These are phyloP conservation scores for Orthosia incerta DNA, from an alignment of 2,888 invertebrate genomes.

Conservation along the genomic window DNA sequence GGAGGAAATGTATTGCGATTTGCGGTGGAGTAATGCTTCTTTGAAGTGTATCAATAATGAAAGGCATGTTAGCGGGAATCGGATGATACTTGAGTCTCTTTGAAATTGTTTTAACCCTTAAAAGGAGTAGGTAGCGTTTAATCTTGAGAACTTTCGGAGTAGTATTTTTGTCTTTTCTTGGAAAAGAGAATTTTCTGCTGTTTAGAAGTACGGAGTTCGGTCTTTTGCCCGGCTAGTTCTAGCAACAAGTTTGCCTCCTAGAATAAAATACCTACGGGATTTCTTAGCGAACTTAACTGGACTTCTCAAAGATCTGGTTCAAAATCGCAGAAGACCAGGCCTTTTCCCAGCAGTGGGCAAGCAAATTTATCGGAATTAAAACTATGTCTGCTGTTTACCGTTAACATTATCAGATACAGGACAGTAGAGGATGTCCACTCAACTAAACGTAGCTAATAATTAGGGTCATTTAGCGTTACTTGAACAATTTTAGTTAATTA, in stretches of 20 bases:
- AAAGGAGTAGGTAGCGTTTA: too few relatives aligned
- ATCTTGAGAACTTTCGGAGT: neutral
- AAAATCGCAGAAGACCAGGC: too few relatives aligned
- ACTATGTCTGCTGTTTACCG: too few relatives aligned
- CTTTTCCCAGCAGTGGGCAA: too few relatives aligned
- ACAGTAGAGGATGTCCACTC: neutral
- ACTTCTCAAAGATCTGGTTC: too few relatives aligned
- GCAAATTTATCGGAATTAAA: too few relatives aligned
- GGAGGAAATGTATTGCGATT: slow-evolving; percentile 17
- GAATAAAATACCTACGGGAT: too few relatives aligned
- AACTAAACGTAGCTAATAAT: slow-evolving; percentile 66
- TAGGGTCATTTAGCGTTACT: slow-evolving; percentile 76
- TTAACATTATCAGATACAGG: neutral
- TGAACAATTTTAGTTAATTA: slow-evolving; percentile 79
- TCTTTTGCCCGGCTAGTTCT: too few relatives aligned
- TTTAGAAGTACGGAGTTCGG: too few relatives aligned
- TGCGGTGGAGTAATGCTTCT: neutral
- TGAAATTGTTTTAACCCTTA: slow-evolving; percentile 10
- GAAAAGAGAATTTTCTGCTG: too few relatives aligned
- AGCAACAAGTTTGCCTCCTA: too few relatives aligned
- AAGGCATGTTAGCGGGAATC: neutral
- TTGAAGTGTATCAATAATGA: slow-evolving; percentile 28
- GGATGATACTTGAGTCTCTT: neutral
- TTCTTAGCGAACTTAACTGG: too few relatives aligned
- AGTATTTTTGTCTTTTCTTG: neutral